Evolutionary conservation across 2,113 vertebrate genomes (phyloP), one percentile per base, ranked within the genome.

Genomic region (Spermophilus dauricus): DNA sequence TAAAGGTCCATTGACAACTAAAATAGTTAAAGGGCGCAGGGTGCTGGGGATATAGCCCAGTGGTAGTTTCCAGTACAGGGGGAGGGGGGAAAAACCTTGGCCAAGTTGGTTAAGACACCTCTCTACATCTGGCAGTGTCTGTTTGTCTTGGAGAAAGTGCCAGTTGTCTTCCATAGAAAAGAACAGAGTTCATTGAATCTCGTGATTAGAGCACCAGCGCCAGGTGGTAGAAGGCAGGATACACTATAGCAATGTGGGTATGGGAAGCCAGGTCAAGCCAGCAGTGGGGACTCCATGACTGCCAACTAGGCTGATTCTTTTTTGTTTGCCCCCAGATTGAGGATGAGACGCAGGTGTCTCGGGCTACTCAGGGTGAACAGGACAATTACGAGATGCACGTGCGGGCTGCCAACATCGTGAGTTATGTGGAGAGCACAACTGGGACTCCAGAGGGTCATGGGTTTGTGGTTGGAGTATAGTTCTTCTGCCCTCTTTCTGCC

Each of bases 341-440:
- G 93, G 99, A 99, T 1, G 99, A 99, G 98, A 99, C 99, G 0
- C 99, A 99, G 97, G 99, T 99, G 8, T 99, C 99, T 2, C 98
- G 99, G 89, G 99, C 99, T 32, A 99, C 99, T 2, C 99, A 99
- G 94, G 99, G 99, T 8, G 99, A 99, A 77, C 99, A 99, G 92
- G 99, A 99, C 97, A 99, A 99, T 96, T 99, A 99, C 0, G 99
- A 99, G 98, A 99, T 99, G 99, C 99, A 99, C 0, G 99, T 99
- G 75, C 99, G 99, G 98, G 99, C 99, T 5, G 99, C 99, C 83
- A 99, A 99, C 98, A 99, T 99, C 18, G 99, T 99, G 97, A 99
- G 99, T 99, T 75, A 1, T 26, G 51, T 0, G 5, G 72, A 17
- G 56, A 77, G 73, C 4, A 12, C 2, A 0, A 61, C 8, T 9